A percentile compares a stretch with the other conserved stretches of the same genome.
phyloP scores from a whole-genome alignment of 1,140 invertebrate genomes.

The Diachasmimorpha longicaudata region DNA sequence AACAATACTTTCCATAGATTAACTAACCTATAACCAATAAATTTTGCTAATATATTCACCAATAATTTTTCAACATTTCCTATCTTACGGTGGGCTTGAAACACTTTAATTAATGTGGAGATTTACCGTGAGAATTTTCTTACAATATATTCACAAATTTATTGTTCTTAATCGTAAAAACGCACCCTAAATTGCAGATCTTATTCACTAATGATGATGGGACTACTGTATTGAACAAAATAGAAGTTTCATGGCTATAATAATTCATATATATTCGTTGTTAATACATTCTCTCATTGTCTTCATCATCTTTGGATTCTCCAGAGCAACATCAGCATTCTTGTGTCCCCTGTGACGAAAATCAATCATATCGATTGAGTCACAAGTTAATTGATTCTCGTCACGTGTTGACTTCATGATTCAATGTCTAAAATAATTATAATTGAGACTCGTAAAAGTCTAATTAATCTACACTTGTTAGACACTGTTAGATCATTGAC shows the following conservation, averaged over 20 bases:
- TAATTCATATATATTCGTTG: constrained; percentile 7
- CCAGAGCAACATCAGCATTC: not conserved
- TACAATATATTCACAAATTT: not conserved
- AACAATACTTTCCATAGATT: not conserved
- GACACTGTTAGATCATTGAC: not conserved
- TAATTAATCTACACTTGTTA: not conserved
- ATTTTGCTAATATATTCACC: not conserved
- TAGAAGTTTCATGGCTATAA: not conserved
- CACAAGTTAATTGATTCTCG: not conserved
- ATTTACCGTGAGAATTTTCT: constrained; percentile 4
- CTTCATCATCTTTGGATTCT: not conserved
- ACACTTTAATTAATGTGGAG: constrained; percentile 4
- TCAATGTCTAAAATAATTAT: not conserved
- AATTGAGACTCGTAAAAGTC: not conserved
- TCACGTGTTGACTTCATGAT: not conserved
- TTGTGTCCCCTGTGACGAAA: not conserved
- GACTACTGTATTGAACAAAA: not conserved
- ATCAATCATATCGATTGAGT: not conserved
- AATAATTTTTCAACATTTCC: not conserved
- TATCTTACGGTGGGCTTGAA: constrained; percentile 11
- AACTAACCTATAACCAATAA: not conserved
- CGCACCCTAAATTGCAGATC: constrained; percentile 24
- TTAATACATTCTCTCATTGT: not conserved
- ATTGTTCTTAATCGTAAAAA: constrained; percentile 14
- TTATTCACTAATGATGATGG: not conserved